Evolutionary conservation across 1,140 invertebrate genomes (phyloP).

Genomic region (Heliconius melpomene): DNA sequence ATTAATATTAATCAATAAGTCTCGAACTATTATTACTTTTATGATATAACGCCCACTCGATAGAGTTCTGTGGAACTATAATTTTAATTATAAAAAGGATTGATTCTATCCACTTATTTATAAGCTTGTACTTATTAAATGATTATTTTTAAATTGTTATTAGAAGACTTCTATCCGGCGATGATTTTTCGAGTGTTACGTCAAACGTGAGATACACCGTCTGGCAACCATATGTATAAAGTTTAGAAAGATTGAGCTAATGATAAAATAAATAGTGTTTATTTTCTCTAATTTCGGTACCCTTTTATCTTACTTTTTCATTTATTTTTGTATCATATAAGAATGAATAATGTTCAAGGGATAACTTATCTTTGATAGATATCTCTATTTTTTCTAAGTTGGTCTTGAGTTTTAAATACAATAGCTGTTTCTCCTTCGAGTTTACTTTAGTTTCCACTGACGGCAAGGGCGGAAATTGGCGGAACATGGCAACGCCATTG

Average conservation of each 20-base stretch:
- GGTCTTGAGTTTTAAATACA: not conserved
- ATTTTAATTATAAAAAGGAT: constrained; percentile 30
- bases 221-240: constrained; percentile 38
- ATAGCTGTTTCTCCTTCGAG: constrained; percentile 21
- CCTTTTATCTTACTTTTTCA: not conserved
- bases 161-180: constrained; percentile 31
- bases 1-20: constrained; percentile 1
- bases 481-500: constrained; percentile 69
- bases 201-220: constrained; percentile 30
- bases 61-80: constrained; percentile 5
- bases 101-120: constrained; percentile 14
- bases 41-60: constrained; percentile 5
- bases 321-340: no score
- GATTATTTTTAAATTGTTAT: constrained; percentile 37
- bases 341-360: no score
- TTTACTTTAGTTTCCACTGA: constrained; percentile 27
- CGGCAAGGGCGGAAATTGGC: constrained; percentile 74
- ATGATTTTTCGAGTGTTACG: constrained; percentile 33
- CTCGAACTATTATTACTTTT: not conserved
- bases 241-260: constrained; percentile 34
- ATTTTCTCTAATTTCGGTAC: constrained; percentile 14
- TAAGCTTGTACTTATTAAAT: constrained; percentile 34
- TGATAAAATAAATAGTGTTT: constrained; percentile 31
- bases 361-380: no score
- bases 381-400: not conserved